Evolutionary conservation across 2,797 vertebrate species (phyloP), one percentile per base, ranked within the genome.

Genomic region (Hydrocynus forskahlii): DNA sequence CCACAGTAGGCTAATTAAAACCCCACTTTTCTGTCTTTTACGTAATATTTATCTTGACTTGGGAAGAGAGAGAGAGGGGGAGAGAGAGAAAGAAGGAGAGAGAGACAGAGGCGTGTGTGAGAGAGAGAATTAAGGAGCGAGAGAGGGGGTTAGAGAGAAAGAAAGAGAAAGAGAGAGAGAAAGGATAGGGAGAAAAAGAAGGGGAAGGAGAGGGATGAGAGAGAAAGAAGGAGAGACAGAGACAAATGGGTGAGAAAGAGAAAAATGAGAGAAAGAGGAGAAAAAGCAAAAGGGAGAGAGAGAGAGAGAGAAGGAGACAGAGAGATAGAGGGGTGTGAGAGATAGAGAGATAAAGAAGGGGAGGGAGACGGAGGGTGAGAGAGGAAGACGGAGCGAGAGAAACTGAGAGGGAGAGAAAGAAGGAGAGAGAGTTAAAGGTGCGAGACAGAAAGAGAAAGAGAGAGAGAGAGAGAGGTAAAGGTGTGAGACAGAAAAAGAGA

Each of bases 1-100:
- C 75, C 75, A 54, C 19, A 45, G 71, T 74, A 75, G 43, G n/a
- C 13, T 17, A 45, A 71, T 17, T 54, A 12, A 52, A 12, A 29
- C 14, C 35, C 48, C 5, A 25, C 23, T 38, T 1, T 17, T 43
- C 64, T 40, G 64, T 2, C 69, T 29, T 69, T 54, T 25, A 54
- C 6, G n/a, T 45, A 45, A 67, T 40, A 23, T 48, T 62, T 60
- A 52, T 60, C 48, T 52, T 14, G 16, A 19, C 0, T 5, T 17
- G 52, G 14, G 52, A 55, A 55, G 16, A 55, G 43, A 45, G 5
- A 45, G 43, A 45, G 43, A 45, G 43, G 7, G 40, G 48, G 40
- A 48, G 43, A 48, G 67, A 48, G n/a, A 48, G 19, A 48, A 1
- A 23, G 19, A 57, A 21, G 17, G 14, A 12, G 48, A 78, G 21